Percentiles rank a stretch among this genome's conserved stretches.
Conservation (phyloP, 2,797 vertebrate species). For the Chanos chanos region DNA sequence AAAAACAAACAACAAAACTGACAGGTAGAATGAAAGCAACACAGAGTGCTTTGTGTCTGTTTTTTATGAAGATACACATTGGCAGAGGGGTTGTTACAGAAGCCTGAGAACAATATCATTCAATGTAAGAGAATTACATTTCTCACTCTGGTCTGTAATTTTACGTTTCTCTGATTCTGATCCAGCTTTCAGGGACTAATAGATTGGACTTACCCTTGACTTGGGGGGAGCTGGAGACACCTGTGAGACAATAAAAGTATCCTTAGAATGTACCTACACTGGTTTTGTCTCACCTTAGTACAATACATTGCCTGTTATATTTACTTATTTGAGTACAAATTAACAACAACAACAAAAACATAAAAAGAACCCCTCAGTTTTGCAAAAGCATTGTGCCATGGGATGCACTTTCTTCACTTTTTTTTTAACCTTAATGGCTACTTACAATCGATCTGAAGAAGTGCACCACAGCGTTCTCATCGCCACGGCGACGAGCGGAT, state of each 20-base stretch:
- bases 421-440: too few species aligned
- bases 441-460: slow-evolving; percentile 99
- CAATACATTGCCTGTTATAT: too few species aligned
- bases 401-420: too few species aligned
- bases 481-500: slow-evolving; percentile 80
- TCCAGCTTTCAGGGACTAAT: background rate
- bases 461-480: slow-evolving; percentile 91
- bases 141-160: too few species aligned
- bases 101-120: background rate
- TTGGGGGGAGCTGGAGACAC: slow-evolving; percentile 91
- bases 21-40: background rate
- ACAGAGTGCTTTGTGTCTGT: background rate
- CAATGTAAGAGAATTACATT: too few species aligned
- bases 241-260: slow-evolving; percentile 60
- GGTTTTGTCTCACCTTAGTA: too few species aligned
- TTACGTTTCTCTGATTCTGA: background rate
- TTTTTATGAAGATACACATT: background rate
- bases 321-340: too few species aligned
- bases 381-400: too few species aligned
- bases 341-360: too few species aligned
- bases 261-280: background rate
- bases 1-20: slow-evolving; percentile 38
- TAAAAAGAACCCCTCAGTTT: too few species aligned
- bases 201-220: slow-evolving; percentile 84
- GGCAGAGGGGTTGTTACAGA: background rate